Percentiles rank a stretch among this genome's conserved stretches.
Conservation (phyloP, 1,140 invertebrate species). For the Drosophila nasuta region DNA sequence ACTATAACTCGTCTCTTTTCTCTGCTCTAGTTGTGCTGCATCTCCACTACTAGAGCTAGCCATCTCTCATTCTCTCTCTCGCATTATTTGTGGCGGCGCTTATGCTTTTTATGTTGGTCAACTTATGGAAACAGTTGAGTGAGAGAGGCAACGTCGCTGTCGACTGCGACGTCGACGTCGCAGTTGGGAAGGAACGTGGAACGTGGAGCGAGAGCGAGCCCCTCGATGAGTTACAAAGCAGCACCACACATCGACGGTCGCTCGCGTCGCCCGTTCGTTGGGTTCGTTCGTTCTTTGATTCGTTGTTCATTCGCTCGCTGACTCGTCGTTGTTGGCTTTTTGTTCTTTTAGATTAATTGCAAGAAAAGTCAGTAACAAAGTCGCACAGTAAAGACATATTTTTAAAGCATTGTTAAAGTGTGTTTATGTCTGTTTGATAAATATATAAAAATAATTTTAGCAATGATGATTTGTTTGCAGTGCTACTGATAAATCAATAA, state of each 20-base stretch:
- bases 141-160: slow-evolving; percentile 10
- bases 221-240: slow-evolving; percentile 74
- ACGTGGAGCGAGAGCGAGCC: slow-evolving; percentile 54
- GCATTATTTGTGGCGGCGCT: slow-evolving; percentile 7
- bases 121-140: slow-evolving; percentile 37
- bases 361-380: background rate
- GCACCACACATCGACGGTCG: slow-evolving; percentile 74
- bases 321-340: slow-evolving; percentile 16
- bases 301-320: slow-evolving; percentile 32
- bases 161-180: slow-evolving; percentile 6
- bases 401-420: slow-evolving; percentile 5
- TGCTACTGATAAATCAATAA: slow-evolving; percentile 66
- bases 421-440: background rate
- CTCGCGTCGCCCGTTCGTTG: slow-evolving; percentile 49
- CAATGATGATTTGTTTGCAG: slow-evolving; percentile 6
- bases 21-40: slow-evolving; percentile 34
- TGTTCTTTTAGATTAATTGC: slow-evolving; percentile 12
- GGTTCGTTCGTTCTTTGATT: slow-evolving; percentile 31
- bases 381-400: background rate
- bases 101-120: slow-evolving; percentile 55
- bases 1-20: slow-evolving; percentile 1
- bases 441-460: slow-evolving; percentile 17
- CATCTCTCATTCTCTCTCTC: slow-evolving; percentile 23
- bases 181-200: slow-evolving; percentile 30
- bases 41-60: slow-evolving; percentile 4